A percentile compares a stretch with the other conserved stretches of the same genome.
phyloP scores from a whole-genome alignment of 2,888 invertebrate genomes.

The Epicampocera succincta region DNA sequence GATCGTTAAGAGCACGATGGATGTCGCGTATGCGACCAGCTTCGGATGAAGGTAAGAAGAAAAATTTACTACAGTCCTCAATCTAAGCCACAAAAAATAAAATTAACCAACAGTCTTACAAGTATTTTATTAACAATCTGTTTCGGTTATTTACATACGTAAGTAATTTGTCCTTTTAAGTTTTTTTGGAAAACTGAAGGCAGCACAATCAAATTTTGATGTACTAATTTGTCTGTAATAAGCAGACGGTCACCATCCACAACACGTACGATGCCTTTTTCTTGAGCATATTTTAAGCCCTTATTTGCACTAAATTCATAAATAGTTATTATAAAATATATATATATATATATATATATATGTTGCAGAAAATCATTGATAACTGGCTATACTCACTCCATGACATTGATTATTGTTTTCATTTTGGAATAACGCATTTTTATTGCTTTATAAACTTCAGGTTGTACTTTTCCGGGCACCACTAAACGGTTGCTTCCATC shows the following conservation, averaged over 20 bases:
- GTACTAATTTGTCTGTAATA: slow-evolving; percentile 73
- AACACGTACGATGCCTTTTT: slow-evolving; percentile 75
- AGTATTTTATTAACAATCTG: too few species aligned
- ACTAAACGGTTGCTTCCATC: slow-evolving; percentile 74
- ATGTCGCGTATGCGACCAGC: slow-evolving; percentile 79
- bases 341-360: neutral
- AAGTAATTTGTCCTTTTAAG: slow-evolving; percentile 82
- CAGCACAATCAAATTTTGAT: slow-evolving; percentile 84
- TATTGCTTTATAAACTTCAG: slow-evolving; percentile 89
- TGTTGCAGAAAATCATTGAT: too few species aligned
- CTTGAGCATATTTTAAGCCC: slow-evolving; percentile 82
- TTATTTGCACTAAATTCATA: slow-evolving; percentile 80
- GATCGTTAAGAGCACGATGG: slow-evolving; percentile 79
- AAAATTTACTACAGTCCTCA: slow-evolving; percentile 79
- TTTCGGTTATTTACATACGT: slow-evolving; percentile 83
- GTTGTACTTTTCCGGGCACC: slow-evolving; percentile 85
- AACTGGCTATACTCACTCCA: slow-evolving; percentile 75
- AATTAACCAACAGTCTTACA: too few species aligned
- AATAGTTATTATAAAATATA: slow-evolving; percentile 45
- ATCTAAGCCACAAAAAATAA: slow-evolving; percentile 71
- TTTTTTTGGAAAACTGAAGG: slow-evolving; percentile 84
- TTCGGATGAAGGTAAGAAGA: slow-evolving; percentile 77
- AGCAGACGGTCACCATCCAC: slow-evolving; percentile 75
- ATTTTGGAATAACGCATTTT: slow-evolving; percentile 85
- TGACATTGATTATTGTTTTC: slow-evolving; percentile 74